Evolutionary conservation across 2,113 vertebrate species (phyloP).

Genomic region (Mobula hypostoma): DNA sequence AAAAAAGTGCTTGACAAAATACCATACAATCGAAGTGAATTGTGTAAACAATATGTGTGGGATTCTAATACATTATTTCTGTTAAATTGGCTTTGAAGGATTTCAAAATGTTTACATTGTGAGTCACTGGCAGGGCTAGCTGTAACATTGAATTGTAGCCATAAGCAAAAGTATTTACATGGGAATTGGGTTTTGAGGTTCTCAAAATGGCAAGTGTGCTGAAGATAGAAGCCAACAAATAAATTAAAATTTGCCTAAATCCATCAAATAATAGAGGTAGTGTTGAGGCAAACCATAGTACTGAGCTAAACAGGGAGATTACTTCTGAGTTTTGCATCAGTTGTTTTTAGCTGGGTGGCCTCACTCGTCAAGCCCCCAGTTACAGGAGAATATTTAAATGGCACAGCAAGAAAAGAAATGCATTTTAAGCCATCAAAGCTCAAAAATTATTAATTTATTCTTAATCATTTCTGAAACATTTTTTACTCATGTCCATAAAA

Average conservation of each 20-base stretch:
- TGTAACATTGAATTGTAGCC: conserved; percentile 64
- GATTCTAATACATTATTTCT: neutral
- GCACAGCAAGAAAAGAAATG: conserved; percentile 87
- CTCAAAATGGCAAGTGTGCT: conserved; percentile 67
- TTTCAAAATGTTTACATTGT: conserved; percentile 32
- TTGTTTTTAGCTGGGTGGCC: conserved; percentile 99
- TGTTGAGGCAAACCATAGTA: conserved; percentile 95
- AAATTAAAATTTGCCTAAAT: conserved; percentile 98
- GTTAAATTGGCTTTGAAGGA: neutral
- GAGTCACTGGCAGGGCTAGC: conserved; percentile 60
- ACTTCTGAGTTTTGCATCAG: conserved; percentile 96
- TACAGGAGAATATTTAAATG: conserved; percentile 82
- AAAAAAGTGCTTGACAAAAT: neutral
- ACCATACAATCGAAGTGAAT: neutral
- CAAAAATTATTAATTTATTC: conserved; percentile 98
- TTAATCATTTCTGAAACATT: conserved; percentile 87
- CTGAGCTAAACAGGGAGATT: conserved; percentile 94
- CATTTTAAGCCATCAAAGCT: conserved; percentile 98
- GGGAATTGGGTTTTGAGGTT: conserved; percentile 65
- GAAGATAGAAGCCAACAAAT: conserved; percentile 85
- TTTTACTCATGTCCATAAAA: conserved; percentile 69
- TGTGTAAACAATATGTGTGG: neutral
- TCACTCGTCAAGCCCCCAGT: conserved; percentile 86
- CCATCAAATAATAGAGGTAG: conserved; percentile 97
- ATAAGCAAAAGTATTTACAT: conserved; percentile 78